Base-by-base conservation (phyloP, 2,113 vertebrate genomes). In the Hypanus sabinus region DNA sequence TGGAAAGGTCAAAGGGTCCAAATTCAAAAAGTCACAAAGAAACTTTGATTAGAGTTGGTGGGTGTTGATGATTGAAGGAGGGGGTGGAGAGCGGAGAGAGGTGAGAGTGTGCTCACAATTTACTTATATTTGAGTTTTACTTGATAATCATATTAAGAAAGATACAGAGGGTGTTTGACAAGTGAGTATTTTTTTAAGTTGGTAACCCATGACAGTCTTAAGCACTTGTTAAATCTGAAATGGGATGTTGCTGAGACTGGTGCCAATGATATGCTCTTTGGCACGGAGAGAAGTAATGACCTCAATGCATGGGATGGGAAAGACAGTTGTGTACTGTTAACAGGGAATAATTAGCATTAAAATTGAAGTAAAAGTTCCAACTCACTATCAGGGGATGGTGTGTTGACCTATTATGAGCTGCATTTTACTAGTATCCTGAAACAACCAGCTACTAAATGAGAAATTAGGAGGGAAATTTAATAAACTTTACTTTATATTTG, bases 1-100 rank as follows among this genome's bases (percentile, higher is more conserved):
- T 38, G 94, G 70, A 94, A 95, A 95, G 96, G 95, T 96, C 95
- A 97, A 94, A 94, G 79, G 94, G 96, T 38, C 85, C 85, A 88
- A 90, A 90, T 90, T 90, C 85, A 90, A 65, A 62, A 62, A 90
- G 85, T 68, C 60, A 90, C 85, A 68, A n/a, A 90, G 85, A 68
- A 90, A 90, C 85, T 90, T 90, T 90, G 93, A 94, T 95, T 94
- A 94, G 94, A 94, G 94, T 73, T 46, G 83, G 94, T 55, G 14
- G 94, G 20, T 83, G 94, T 94, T 71, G 95, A 95, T 94, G 95
- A 95, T 96, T 96, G 96, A 93, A 95, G 95, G 95, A 36, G 12
- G 6, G 38, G 83, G 83, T 46, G 90, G 33, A 60, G 16, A 14
- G 88, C 6, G 68, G 16, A 27, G 70, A 30, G 57, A 68, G 85